Percentiles rank a stretch among this genome's conserved stretches.
These are phyloP conservation scores for Cyclophora albipunctata DNA, from an alignment of 2,888 invertebrate species.

Conservation along the genomic window DNA sequence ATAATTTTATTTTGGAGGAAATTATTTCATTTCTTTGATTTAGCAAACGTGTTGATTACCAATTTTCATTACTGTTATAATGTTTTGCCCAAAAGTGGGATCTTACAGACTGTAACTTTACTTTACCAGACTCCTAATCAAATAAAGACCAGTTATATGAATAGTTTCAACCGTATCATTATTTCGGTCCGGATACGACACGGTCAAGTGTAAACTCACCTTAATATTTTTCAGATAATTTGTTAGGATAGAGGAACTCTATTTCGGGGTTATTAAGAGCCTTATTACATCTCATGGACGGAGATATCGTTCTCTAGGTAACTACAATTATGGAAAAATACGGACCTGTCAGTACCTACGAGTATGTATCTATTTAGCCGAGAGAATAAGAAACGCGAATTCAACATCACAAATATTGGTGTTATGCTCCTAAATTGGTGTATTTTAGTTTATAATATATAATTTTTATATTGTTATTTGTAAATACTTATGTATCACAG, in stretches of 20 bases:
- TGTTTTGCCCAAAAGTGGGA: too few species aligned
- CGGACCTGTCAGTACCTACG: slow-evolving; percentile 1
- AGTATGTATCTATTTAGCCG: slow-evolving; percentile 5
- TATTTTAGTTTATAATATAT: slow-evolving; percentile 4
- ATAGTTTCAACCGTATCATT: too few species aligned
- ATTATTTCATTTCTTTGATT: too few species aligned
- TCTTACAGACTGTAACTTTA: too few species aligned
- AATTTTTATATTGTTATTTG: slow-evolving; percentile 4
- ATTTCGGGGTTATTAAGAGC: slow-evolving; percentile 16
- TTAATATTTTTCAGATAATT: too few species aligned
- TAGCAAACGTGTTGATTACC: too few species aligned
- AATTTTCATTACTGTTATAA: too few species aligned
- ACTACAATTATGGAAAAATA: slow-evolving; percentile 9
- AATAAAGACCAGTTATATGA: too few species aligned
- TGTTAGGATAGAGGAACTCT: slow-evolving; percentile 4
- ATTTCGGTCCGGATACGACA: too few species aligned
- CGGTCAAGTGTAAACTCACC: too few species aligned
- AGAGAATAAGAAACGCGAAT: slow-evolving; percentile 1
- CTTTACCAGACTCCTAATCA: too few species aligned
- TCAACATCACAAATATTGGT: slow-evolving; percentile 2
- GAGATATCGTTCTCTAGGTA: slow-evolving; percentile 38
- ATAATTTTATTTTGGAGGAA: too few species aligned
- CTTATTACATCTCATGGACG: slow-evolving; percentile 54
- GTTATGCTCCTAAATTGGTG: slow-evolving; percentile 14
- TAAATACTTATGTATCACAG: slow-evolving; percentile 21